These are phyloP conservation scores for Melieria picta DNA, from an alignment of 2,888 invertebrate species.

Conservation along the genomic window DNA sequence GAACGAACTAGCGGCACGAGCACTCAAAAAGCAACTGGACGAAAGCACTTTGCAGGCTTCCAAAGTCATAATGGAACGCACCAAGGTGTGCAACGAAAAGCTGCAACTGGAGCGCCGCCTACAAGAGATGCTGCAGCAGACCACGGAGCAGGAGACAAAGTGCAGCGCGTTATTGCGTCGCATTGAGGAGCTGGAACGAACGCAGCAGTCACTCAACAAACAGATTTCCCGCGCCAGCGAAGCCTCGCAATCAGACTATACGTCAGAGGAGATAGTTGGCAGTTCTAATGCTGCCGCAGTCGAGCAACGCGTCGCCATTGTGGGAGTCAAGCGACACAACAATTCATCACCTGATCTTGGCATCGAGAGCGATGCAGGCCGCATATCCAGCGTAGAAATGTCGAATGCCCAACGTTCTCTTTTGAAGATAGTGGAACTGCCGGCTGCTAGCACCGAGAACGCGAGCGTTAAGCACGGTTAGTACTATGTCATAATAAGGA, in stretches of 20 bases:
- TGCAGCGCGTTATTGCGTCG: conserved; percentile 53
- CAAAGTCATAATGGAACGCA: conserved; percentile 78
- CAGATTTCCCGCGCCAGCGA: conserved; percentile 56
- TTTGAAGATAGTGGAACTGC: conserved; percentile 55
- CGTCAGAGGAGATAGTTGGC: conserved; percentile 64
- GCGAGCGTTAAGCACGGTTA: no score
- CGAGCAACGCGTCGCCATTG: conserved; percentile 25
- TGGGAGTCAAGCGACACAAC: conserved; percentile 54
- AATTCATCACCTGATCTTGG: conserved; percentile 86
- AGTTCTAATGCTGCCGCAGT: conserved; percentile 42
- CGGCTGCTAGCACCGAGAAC: neutral
- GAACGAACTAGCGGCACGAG: conserved; percentile 68
- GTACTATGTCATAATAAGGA: no score
- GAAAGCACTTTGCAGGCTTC: conserved; percentile 79
- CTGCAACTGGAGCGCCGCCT: conserved; percentile 70
- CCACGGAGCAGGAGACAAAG: conserved; percentile 52
- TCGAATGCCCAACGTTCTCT: conserved; percentile 49
- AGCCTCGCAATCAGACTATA: conserved; percentile 65
- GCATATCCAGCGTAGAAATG: conserved; percentile 69
- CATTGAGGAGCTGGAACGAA: conserved; percentile 48
- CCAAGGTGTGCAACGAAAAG: conserved; percentile 77
- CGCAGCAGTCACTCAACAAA: conserved; percentile 49
- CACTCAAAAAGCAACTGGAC: conserved; percentile 75
- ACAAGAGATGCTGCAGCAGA: conserved; percentile 51
- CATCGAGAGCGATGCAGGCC: conserved; percentile 85